Percentiles rank a stretch among this genome's conserved stretches.
Conservation (phyloP, 2,797 vertebrate genomes). For the Pangasius krempfi region DNA sequence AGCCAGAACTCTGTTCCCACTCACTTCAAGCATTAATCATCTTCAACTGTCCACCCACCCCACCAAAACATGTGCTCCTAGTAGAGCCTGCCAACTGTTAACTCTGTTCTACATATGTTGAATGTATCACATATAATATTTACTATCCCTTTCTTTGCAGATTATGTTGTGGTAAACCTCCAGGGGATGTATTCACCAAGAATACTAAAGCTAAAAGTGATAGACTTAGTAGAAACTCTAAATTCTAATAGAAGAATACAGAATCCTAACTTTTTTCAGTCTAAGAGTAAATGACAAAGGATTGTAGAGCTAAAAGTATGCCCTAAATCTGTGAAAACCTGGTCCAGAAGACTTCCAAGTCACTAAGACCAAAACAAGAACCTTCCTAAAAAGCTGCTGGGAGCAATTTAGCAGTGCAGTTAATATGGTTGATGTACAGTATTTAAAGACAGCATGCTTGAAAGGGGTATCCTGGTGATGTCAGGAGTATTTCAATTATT, state of each 20-base stretch:
- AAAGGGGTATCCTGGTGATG: neutral
- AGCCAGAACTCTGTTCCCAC: conserved; percentile 25
- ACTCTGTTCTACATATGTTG: conserved; percentile 22
- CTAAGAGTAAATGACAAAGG: neutral
- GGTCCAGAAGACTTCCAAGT: neutral
- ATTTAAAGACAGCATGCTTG: neutral
- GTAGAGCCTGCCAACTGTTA: conserved; percentile 2
- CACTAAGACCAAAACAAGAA: neutral
- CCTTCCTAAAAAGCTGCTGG: neutral
- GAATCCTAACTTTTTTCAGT: neutral
- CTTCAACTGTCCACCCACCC: conserved; percentile 19
- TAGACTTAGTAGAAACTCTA: neutral
- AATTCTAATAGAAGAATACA: neutral
- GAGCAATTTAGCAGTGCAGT: neutral
- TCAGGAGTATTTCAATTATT: neutral
- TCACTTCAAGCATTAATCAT: conserved; percentile 33
- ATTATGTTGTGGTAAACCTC: neutral
- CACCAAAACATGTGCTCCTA: conserved; percentile 24
- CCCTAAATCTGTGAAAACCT: neutral
- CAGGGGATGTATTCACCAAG: neutral
- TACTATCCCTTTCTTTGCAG: neutral
- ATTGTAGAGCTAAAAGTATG: neutral
- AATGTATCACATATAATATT: conserved; percentile 17
- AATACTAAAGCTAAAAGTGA: neutral
- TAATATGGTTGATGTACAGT: neutral